Evolutionary conservation across 2,113 vertebrate genomes (phyloP).

Genomic region (Otus sunia): DNA sequence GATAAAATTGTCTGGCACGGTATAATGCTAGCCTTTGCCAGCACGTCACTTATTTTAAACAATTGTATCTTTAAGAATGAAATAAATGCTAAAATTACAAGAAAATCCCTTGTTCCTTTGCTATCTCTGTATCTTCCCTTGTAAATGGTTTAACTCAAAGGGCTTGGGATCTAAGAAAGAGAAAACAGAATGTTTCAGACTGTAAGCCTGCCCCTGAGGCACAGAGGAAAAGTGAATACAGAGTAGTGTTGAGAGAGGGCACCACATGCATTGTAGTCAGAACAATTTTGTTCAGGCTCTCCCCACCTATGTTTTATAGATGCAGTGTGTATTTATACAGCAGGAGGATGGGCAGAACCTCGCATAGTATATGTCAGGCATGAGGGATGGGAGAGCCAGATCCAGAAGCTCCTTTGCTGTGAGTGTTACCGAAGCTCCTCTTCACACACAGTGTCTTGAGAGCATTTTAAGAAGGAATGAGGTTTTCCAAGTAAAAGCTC

Average conservation of each 20-base stretch:
- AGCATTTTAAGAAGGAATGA: slow-evolving; percentile 19
- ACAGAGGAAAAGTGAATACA: background rate
- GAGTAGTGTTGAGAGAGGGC: background rate
- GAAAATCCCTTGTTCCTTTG: slow-evolving; percentile 28
- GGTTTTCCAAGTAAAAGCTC: slow-evolving; percentile 42
- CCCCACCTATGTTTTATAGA: background rate
- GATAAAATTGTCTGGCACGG: slow-evolving; percentile 42
- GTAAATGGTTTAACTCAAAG: background rate
- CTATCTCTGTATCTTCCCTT: slow-evolving; percentile 11
- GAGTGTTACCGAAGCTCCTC: background rate
- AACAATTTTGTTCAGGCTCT: background rate
- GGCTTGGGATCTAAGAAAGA: background rate
- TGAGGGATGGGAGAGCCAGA: background rate
- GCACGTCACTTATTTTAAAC: slow-evolving; percentile 1
- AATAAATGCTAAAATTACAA: slow-evolving; percentile 41
- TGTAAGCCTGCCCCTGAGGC: background rate
- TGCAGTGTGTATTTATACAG: background rate
- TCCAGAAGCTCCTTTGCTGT: slow-evolving; percentile 27
- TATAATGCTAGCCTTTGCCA: background rate
- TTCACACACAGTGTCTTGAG: background rate
- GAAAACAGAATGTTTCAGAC: background rate
- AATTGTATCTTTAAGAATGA: slow-evolving; percentile 8
- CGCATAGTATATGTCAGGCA: background rate
- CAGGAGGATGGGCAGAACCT: slow-evolving; percentile 15
- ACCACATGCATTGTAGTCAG: background rate